Base-by-base conservation (phyloP, 2,113 vertebrate genomes). In the Harpagus bidentatus region DNA sequence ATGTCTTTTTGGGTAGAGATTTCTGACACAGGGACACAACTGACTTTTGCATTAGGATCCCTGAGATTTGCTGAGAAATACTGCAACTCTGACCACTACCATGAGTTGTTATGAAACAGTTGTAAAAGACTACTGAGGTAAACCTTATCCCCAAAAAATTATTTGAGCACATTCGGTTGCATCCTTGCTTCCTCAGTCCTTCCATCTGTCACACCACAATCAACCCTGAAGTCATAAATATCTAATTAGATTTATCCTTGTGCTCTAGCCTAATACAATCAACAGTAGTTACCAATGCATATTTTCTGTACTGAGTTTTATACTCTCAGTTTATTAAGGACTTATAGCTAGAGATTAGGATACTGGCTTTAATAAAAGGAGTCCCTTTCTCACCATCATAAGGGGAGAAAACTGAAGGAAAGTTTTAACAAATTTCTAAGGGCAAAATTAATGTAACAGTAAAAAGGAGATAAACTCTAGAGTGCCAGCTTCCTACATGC, bases 281-380 rank as follows among this genome's bases (percentile, higher is more conserved):
- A 18, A 40, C 34, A 25, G 20, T 72, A 71, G 55, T 95, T 95
- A 88, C 45, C 58, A 85, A 69, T 81, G 43, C 26, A 40, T 88
- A 79, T 90, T 95, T 96, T 97, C 79, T 95, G 34, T 93, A 59
- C 53, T 92, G 91, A 91, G 69, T 96, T 96, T 97, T 96, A 94
- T 94, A 62, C 40, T 88, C 69, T 29, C 31, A 18, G 26, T 96
- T 96, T 97, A 96, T 74, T 94, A 94, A 94, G 79, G 16, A 5
- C 43, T 94, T 32, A 55, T 66, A 48, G 34, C 7, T 97, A 91
- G 55, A 96, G 65, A 92, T 88, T 63, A 82, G 48, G 40, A 81
- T 95, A 65, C 48, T 88, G 66, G 21, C 88, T 91, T 92, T 95
- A 95, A 93, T 95, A 92, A 74, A 78, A 82, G 9, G 7, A 42